Evolutionary conservation across 2,888 invertebrate species (phyloP), one percentile per base, ranked within the genome.

Genomic region (Calameuta filiformis): DNA sequence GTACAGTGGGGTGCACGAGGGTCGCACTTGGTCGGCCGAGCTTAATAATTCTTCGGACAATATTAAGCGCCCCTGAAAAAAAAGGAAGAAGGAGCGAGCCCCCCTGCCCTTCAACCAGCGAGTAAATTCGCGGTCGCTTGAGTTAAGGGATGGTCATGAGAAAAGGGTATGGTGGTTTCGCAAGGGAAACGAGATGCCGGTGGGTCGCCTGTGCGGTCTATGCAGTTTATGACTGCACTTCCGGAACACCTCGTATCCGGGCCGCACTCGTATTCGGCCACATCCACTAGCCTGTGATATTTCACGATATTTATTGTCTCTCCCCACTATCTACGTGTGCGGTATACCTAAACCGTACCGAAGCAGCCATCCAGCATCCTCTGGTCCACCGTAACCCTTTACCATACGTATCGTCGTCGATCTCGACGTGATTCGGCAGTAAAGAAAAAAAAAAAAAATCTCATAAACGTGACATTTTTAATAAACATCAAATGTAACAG

Each of bases 221-320:
- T 73, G 40, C 79, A 83, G 82, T 81, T 81, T 81, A 83, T 82
- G 79, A 81, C 76, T 79, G 81, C 80, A 79, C 79, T 77, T 83
- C 81, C 83, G 81, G 79, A 69, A 73, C 73, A 79, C 73, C 77
- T 76, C 77, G 71, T 71, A 71, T 71, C 71, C 71, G 71, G 71
- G 12, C 40, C 40, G 6, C 12, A 71, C 71, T 77, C 79, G 77
- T 77, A 80, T 82, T 80, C 82, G 80, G 80, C 75, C 75, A 69
- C 69, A 69, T 68, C 40, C 40, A 56, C 40, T 56, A 23, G 40
- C n/a, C 15, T 31, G 31, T 40, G 80, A 80, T 81, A 81, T 81
- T 79, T 77, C 80, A 79, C 74, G 77, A 81, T 81, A 81, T 81
- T 81, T 80, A 81, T 81, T 78, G 79, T 79, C 56, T 77, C 56